phyloP scores from a whole-genome alignment of 2,888 invertebrate genomes.

The Himalopsyche tibetana region DNA sequence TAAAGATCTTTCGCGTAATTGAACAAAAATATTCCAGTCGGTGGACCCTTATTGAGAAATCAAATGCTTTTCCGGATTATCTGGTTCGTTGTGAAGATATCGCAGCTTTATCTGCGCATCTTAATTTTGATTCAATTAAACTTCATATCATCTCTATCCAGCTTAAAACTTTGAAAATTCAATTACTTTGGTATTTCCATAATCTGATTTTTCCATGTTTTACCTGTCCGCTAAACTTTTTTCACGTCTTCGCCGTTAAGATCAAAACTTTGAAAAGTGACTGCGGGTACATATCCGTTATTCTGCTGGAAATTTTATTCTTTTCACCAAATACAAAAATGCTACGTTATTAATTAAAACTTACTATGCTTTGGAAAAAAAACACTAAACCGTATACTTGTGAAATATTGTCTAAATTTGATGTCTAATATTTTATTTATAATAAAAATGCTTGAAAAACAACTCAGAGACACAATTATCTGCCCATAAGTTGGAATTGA shows the following conservation, averaged over 20 bases:
- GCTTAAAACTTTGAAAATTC: constrained; percentile 63
- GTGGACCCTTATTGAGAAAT: constrained; percentile 1
- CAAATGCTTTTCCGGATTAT: constrained; percentile 49
- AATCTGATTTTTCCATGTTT: constrained; percentile 61
- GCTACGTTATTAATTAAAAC: neutral
- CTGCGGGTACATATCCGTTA: neutral
- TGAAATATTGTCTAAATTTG: no score
- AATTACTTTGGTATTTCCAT: constrained; percentile 63
- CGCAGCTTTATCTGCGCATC: constrained; percentile 48
- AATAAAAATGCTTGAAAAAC: no score
- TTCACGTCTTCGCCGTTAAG: constrained; percentile 50
- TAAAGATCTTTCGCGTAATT: constrained; percentile 28
- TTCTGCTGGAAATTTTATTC: neutral
- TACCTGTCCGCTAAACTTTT: constrained; percentile 58
- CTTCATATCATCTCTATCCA: constrained; percentile 64
- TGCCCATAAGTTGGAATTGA: no score
- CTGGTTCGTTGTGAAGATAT: constrained; percentile 7
- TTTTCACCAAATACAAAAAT: neutral
- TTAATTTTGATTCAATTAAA: constrained; percentile 65
- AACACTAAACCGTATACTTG: no score
- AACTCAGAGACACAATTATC: no score
- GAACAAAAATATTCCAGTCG: constrained; percentile 12
- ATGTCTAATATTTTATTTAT: no score
- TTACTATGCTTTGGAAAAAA: no score
- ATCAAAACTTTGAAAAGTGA: constrained; percentile 42